Base-by-base conservation (phyloP, 1,140 invertebrate genomes). In the Drosophila carrolli region DNA sequence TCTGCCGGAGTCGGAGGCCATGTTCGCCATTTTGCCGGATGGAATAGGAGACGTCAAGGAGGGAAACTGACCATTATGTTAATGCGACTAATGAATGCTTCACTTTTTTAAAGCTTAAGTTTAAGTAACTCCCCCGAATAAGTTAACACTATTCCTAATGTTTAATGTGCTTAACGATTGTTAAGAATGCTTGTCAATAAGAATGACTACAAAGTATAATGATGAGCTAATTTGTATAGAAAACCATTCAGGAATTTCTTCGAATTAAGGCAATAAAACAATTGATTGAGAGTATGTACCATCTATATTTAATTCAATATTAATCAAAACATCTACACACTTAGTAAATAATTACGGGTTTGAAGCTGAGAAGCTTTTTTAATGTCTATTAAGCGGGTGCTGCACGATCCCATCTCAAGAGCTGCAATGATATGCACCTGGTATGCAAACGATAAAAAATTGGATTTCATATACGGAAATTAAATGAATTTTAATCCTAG, bases 1-100 rank as follows among this genome's bases (percentile, higher is more conserved):
- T 93, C 93, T 99, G 54, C 98, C 99, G 0, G 99, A 99, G 93
- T 96, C 97, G 1, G 99, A 99, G 93, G 98, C 98, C 2, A 98
- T 97, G 94, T 99, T 99, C 94, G 97, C 98, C 4, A 99, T 99
- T 75, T 96, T 97, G 91, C 93, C 96, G 5, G 98, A 99, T 93
- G 99, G 99, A 1, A 98, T 99, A 89, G 97, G 97, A 7, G 99
- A 99, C 94, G 96, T 97, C 97, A 99, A 93, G 97, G 80, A 90
- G 3, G 29, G 48, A 27, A 75, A 79, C 53, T 89, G n/a, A 67
- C 16, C 9, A 19, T 29, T 40, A 38, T 16, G n/a, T 44, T 37
- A 40, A 9, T 35, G 19, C n/a, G 35, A 46, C 16, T n/a, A 10
- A 43, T 43, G 37, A 29, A 32, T 41, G n/a, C 9, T 16, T 23